Conservation (phyloP, 2,113 vertebrate species). For the Colaptes auratus region DNA sequence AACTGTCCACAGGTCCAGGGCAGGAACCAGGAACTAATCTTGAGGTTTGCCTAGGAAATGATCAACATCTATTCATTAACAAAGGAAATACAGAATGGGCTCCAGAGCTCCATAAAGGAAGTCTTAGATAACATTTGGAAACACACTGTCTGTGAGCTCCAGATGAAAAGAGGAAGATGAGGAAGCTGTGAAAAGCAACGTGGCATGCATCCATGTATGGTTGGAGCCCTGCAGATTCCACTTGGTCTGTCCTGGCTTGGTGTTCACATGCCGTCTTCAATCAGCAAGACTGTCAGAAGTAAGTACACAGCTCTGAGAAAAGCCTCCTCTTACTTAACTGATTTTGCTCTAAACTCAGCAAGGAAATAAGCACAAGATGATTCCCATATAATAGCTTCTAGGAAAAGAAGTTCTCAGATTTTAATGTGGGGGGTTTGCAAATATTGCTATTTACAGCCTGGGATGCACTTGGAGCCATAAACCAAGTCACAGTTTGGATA, state of each 20-base stretch:
- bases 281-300: not conserved
- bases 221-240: not conserved
- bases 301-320: not conserved
- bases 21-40: not conserved
- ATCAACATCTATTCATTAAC: not conserved
- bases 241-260: not conserved
- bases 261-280: not conserved
- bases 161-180: not conserved
- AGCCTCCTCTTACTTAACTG: not conserved
- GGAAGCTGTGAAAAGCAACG: not conserved
- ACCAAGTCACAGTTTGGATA: not conserved
- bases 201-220: rapidly evolving
- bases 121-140: not conserved
- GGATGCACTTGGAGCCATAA: not conserved
- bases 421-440: not conserved
- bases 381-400: not conserved
- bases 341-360: not conserved
- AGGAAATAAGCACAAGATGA: not conserved
- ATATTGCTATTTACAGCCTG: not conserved
- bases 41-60: not conserved
- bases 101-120: not conserved
- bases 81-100: not conserved
- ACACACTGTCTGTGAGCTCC: not conserved
- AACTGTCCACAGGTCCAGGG: not conserved
- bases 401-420: not conserved